Evolutionary conservation across 1,140 invertebrate species (phyloP).

Genomic region (Drosophila kurseongensis): DNA sequence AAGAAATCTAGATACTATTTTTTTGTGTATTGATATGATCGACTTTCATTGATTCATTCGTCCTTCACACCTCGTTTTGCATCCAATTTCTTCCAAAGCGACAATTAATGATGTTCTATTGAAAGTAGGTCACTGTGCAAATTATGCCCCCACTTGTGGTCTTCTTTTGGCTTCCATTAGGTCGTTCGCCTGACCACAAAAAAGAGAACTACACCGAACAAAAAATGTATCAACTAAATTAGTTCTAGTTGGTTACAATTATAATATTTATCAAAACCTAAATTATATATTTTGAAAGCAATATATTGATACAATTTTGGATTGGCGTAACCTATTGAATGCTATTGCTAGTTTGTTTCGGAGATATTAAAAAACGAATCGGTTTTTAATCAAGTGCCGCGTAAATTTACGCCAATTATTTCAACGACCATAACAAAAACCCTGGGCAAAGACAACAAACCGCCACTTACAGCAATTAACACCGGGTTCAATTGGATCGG

Average conservation of each 20-base stretch:
- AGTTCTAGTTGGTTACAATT: too few species aligned
- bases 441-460: slow-evolving; percentile 15
- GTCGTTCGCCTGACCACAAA: slow-evolving; percentile 7
- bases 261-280: too few species aligned
- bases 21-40: background rate
- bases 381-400: slow-evolving; percentile 64
- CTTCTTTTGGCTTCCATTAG: slow-evolving; percentile 17
- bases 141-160: slow-evolving; percentile 9
- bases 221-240: background rate
- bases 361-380: slow-evolving; percentile 20
- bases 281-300: too few species aligned
- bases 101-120: slow-evolving; percentile 18
- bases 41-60: slow-evolving; percentile 34
- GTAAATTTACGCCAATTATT: slow-evolving; percentile 72
- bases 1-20: too few species aligned
- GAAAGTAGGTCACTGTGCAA: slow-evolving; percentile 44
- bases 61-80: slow-evolving; percentile 39
- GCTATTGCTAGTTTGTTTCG: background rate
- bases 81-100: slow-evolving; percentile 8
- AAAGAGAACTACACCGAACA: slow-evolving; percentile 2
- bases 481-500: slow-evolving; percentile 67
- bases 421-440: slow-evolving; percentile 13
- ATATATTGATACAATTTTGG: too few species aligned
- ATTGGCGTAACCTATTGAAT: too few species aligned
- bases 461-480: slow-evolving; percentile 64